Evolutionary conservation across 1,140 invertebrate genomes (phyloP), one percentile per base, ranked within the genome.

Genomic region (Cydia amplana): DNA sequence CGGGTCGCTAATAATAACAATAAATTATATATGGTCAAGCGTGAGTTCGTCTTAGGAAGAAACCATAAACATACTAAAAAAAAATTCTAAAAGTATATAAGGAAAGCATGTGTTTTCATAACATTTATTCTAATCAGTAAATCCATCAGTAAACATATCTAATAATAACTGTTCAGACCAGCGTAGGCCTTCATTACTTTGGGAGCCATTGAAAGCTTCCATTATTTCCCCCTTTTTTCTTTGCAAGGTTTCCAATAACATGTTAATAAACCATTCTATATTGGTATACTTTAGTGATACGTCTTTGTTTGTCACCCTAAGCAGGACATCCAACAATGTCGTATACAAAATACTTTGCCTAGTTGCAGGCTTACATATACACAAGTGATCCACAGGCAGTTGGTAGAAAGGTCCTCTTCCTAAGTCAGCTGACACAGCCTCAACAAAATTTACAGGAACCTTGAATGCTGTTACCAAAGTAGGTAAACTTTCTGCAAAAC

Each of bases 351-450:
- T 83, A 46, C 90, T 91, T 49, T 92, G 91, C 93, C 94, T 94
- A 74, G 94, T 95, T 7, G 94, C 93, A 72, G 96, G 96, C 87
- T 97, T 97, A 86, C 97, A 97, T 82, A 97, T 96, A 18, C 94
- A 95, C 72, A 97, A 91, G 92, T 97, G 96, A 92, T 97, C 95
- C 49, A 95, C 93, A 6, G 95, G 94, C 76, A 97, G 93, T 81
- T 95, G 93, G 87, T 95, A 96, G 91, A 96, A 97, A 84, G 96
- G 95, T 16, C 96, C 97, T 75, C 96, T 85, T 6, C 95, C 96
- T 55, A 96, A 94, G 94, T 97, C 96, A 91, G 96, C 95, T 14
- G 96, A 97, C 74, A 94, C 83, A 28, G 94, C 85, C 70, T 95
- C 94, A 6, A 97, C 96, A 83, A 97, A 94, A 80, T 95, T 93